phyloP scores from a whole-genome alignment of 2,113 vertebrate species.

The Lagopus muta region DNA sequence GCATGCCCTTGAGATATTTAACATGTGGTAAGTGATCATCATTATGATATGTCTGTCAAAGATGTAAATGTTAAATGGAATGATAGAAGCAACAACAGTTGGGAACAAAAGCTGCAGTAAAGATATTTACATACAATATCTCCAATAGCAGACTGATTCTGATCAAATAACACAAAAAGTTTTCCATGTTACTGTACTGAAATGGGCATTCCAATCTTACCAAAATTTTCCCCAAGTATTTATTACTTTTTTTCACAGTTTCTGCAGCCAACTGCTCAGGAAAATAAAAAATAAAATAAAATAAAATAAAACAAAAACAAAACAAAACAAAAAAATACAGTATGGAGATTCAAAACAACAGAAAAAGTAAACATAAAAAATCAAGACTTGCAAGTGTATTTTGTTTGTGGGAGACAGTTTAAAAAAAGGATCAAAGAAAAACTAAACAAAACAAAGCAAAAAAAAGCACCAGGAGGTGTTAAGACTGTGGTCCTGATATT shows the following conservation, averaged over 20 bases:
- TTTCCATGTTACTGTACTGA: neutral
- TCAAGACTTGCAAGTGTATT: neutral
- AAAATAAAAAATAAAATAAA: neutral
- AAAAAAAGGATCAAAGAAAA: neutral
- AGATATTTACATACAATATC: rapidly evolving
- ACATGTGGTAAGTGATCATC: neutral
- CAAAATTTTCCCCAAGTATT: neutral
- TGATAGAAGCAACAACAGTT: neutral
- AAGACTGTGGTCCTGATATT: neutral
- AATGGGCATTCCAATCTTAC: neutral
- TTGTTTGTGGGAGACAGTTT: neutral
- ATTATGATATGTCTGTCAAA: neutral
- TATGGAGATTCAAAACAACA: neutral
- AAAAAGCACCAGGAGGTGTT: neutral
- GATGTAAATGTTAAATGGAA: neutral
- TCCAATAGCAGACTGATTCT: neutral
- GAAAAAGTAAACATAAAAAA: neutral
- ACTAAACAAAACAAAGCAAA: no score
- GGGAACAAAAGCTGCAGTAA: neutral
- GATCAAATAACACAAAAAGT: neutral
- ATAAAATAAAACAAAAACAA: no score
- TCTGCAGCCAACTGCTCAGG: neutral
- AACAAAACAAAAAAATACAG: no score
- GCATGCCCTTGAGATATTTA: neutral
- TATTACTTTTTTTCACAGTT: neutral